Conservation (phyloP, 2,797 vertebrate genomes). For the Notolepis coatsorum region DNA sequence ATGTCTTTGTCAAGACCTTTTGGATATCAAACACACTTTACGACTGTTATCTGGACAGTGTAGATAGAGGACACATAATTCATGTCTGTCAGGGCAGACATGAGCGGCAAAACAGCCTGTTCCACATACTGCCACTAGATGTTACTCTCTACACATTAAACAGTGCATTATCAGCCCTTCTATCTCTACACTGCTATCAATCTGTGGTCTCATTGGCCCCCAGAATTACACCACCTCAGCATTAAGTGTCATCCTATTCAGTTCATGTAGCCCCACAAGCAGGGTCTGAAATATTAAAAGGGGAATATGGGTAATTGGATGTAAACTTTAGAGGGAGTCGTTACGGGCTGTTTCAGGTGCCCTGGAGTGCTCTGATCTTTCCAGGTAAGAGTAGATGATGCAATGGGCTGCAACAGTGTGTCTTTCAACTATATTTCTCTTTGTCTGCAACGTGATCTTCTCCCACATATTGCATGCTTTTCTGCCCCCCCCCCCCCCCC, state of each 20-base stretch:
- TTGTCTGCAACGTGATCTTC: too few relatives aligned
- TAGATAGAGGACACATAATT: too few relatives aligned
- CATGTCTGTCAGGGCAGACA: too few relatives aligned
- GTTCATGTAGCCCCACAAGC: conserved; percentile 33
- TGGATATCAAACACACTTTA: too few relatives aligned
- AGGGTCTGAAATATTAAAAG: conserved; percentile 61
- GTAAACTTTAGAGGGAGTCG: conserved; percentile 64
- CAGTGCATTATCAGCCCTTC: not conserved
- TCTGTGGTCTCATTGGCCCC: not conserved
- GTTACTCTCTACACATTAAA: conserved; percentile 27
- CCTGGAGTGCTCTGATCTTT: conserved; percentile 36
- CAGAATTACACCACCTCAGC: conserved; percentile 1
- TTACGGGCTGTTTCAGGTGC: conserved; percentile 42
- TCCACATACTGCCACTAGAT: conserved; percentile 37
- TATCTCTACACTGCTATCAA: not conserved
- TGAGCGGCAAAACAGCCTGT: not conserved
- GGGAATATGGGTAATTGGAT: conserved; percentile 20
- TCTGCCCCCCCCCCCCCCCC: not conserved
- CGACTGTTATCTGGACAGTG: too few relatives aligned
- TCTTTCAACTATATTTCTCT: too few relatives aligned
- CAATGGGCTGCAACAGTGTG: conserved; percentile 50
- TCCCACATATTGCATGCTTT: too few relatives aligned
- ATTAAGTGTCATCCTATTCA: conserved; percentile 20
- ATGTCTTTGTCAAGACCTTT: too few relatives aligned
- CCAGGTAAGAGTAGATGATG: conserved; percentile 47